Conservation (phyloP, 2,888 invertebrate genomes). For the Cistogaster globosa region DNA sequence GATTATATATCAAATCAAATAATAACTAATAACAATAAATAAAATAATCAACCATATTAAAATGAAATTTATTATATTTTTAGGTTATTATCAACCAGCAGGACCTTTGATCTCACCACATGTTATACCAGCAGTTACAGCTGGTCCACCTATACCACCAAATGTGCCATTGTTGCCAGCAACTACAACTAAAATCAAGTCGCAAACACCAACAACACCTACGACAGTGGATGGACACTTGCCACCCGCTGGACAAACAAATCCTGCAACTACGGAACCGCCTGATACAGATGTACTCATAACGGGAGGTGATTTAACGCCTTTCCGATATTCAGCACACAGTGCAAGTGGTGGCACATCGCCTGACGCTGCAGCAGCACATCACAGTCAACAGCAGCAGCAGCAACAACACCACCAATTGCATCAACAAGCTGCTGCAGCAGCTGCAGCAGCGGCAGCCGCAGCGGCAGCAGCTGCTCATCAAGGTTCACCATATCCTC, state of each 20-base stretch:
- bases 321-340: constrained; percentile 78
- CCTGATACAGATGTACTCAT: constrained; percentile 79
- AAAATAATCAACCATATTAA: too few species aligned
- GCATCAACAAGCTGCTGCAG: constrained; percentile 77
- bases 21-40: neutral
- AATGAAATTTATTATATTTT: constrained; percentile 66
- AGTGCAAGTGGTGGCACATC: constrained; percentile 67
- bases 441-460: constrained; percentile 78
- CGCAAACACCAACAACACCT: constrained; percentile 82
- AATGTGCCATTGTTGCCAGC: constrained; percentile 73
- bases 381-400: constrained; percentile 73
- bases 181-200: constrained; percentile 75
- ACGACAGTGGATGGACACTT: constrained; percentile 73
- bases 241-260: constrained; percentile 45
- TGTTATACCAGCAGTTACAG: constrained; percentile 84
- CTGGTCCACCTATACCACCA: constrained; percentile 76
- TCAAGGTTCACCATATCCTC: constrained; percentile 80
- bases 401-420: constrained; percentile 79
- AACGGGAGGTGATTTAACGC: constrained; percentile 79
- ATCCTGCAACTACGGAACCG: constrained; percentile 63
- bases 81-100: constrained; percentile 96
- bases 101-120: constrained; percentile 92
- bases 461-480: constrained; percentile 81
- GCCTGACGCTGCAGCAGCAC: constrained; percentile 69
- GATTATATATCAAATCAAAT: too few species aligned